Base-by-base conservation (phyloP, 2,113 vertebrate species). In the Micronisus gabar region DNA sequence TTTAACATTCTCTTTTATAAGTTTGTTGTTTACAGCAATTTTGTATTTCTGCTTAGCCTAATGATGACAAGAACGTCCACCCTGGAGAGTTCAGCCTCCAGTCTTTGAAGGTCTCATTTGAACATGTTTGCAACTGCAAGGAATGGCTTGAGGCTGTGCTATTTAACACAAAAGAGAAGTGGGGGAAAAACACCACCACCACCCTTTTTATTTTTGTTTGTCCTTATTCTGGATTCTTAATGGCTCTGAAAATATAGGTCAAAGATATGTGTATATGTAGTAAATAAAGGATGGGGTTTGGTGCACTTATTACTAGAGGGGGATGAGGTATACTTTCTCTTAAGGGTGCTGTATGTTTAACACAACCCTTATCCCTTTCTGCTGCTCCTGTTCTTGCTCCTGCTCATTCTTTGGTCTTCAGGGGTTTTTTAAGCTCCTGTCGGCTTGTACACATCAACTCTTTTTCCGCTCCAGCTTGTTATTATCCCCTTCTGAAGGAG, bases 1-100 rank as follows among this genome's bases (percentile, higher is more conserved):
- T 93, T 93, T 96, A 95, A 94, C 79, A 67, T 90, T 97, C 79
- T 81, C 86, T 93, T 93, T 93, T 50, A 72, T 53, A 76, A 85
- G 38, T 65, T 80, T 68, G 95, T 97, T 98, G 97, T 97, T 98
- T 84, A 86, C 82, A 78, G 96, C 96, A 89, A 17, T 96, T 97
- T 97, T 94, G 34, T 92, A 71, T 95, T 95, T 79, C 83, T 93
- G 95, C 97, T 95, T 96, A 96, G 96, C 83, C 96, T 97, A 90
- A 95, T 95, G 92, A 97, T 97, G 96, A 90, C 74, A 79, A 92
- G 93, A 94, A 91, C 87, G 95, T 97, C 95, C 96, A 90, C 95
- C 94, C 90, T 16, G 43, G 92, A 86, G 95, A 88, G 92, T 95
- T 92, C 95, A 97, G 97, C 96, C 81, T 98, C 91, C 88, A 91